phyloP scores from a whole-genome alignment of 2,797 vertebrate genomes.

The Clarias platycephalus region DNA sequence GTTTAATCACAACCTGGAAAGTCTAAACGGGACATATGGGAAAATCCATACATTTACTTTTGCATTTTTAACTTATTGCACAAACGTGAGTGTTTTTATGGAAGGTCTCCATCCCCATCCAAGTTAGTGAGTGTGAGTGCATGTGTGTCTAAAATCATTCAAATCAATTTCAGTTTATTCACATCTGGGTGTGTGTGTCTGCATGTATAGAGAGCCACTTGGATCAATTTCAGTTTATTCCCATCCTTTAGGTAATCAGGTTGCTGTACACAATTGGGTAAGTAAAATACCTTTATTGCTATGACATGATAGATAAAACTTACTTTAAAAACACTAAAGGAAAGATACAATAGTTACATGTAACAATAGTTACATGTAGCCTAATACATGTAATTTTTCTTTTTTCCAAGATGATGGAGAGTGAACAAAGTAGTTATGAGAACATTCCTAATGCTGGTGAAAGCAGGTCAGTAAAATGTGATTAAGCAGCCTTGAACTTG shows the following conservation, averaged over 20 bases:
- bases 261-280: not conserved
- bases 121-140: not conserved
- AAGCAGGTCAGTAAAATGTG: not conserved
- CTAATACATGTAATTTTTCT: not conserved
- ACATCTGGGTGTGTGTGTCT: not conserved
- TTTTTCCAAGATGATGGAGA: not conserved
- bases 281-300: slow-evolving; percentile 11
- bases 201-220: not conserved
- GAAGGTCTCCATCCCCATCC: not conserved
- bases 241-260: not conserved
- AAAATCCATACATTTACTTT: slow-evolving; percentile 3
- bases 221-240: slow-evolving; percentile 3
- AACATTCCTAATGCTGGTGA: not conserved
- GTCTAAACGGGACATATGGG: not conserved
- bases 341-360: too few species aligned
- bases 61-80: not conserved
- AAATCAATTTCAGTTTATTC: too few species aligned
- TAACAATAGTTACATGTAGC: too few species aligned
- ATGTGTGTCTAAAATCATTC: not conserved
- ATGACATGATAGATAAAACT: too few species aligned
- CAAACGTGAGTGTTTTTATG: not conserved
- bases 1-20: not conserved
- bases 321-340: not conserved
- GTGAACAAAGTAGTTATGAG: not conserved
- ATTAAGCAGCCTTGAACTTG: not conserved